These are phyloP conservation scores for Lochmaea crataegi DNA, from an alignment of 2,888 invertebrate species.

Conservation along the genomic window DNA sequence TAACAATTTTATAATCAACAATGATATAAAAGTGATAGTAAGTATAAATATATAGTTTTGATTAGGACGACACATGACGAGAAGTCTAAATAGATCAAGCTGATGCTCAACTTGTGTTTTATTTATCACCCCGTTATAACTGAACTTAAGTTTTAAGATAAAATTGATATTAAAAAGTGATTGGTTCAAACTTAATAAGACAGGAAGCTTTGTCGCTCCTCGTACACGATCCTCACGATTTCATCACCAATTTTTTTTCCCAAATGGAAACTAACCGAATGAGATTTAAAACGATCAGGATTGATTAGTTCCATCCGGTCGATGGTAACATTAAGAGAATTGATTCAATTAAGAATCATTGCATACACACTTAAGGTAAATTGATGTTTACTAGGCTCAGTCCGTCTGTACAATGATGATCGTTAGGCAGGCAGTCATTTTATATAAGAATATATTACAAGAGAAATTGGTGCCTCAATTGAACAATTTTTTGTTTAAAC, in stretches of 20 bases:
- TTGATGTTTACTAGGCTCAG: constrained; percentile 23
- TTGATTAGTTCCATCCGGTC: constrained; percentile 27
- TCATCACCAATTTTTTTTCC: not conserved
- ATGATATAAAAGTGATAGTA: too few relatives aligned
- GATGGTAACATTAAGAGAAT: constrained; percentile 25
- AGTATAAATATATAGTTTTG: too few relatives aligned
- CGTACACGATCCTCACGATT: not conserved
- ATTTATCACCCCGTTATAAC: too few relatives aligned
- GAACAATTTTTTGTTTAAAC: constrained; percentile 7
- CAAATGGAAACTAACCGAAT: not conserved
- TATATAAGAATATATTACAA: constrained; percentile 18
- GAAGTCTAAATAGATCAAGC: too few relatives aligned
- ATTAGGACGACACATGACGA: too few relatives aligned
- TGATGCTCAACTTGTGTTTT: too few relatives aligned
- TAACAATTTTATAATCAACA: too few relatives aligned
- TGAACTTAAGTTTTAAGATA: too few relatives aligned
- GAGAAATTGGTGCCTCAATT: constrained; percentile 14
- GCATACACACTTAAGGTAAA: constrained; percentile 33
- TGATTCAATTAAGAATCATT: constrained; percentile 36
- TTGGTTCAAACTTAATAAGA: too few relatives aligned
- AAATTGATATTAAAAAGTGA: too few relatives aligned
- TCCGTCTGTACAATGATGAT: constrained; percentile 14
- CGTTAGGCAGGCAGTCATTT: constrained; percentile 1
- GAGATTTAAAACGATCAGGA: constrained; percentile 25
- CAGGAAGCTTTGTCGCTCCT: not conserved